Evolutionary conservation across 2,888 invertebrate genomes (phyloP).

Genomic region (Lepidochrysops patricia): DNA sequence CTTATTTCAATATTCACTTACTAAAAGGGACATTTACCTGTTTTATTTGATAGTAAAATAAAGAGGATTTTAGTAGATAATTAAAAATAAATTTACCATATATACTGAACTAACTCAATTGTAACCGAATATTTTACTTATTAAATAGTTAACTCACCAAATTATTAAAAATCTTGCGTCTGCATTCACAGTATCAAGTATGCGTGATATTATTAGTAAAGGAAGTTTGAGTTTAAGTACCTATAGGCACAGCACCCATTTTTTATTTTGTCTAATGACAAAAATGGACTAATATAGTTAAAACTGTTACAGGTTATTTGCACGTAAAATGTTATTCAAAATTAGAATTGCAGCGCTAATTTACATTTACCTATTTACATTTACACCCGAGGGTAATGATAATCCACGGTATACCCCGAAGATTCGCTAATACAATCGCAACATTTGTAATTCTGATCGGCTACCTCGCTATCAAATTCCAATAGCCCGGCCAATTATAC

Average conservation of each 20-base stretch:
- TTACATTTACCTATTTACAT: background rate
- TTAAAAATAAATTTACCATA: background rate
- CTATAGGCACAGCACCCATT: too few relatives aligned
- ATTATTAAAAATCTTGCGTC: too few relatives aligned
- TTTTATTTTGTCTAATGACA: too few relatives aligned
- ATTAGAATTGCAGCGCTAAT: background rate
- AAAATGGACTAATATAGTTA: background rate
- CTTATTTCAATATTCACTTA: background rate
- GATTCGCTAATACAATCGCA: background rate
- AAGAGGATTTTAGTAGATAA: background rate
- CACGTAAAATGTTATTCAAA: background rate
- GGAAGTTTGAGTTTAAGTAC: too few relatives aligned
- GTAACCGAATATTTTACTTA: too few relatives aligned
- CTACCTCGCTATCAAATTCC: conserved; percentile 9
- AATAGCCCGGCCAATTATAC: conserved; percentile 13
- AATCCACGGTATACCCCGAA: background rate
- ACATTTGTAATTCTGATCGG: conserved; percentile 2
- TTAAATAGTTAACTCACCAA: too few relatives aligned
- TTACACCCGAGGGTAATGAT: background rate
- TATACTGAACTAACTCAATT: too few relatives aligned
- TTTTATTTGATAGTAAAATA: background rate
- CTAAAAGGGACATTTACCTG: background rate
- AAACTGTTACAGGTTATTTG: background rate
- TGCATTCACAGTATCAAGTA: too few relatives aligned
- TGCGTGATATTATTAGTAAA: too few relatives aligned